phyloP scores from a whole-genome alignment of 2,888 invertebrate genomes.

The Nebria salina region DNA sequence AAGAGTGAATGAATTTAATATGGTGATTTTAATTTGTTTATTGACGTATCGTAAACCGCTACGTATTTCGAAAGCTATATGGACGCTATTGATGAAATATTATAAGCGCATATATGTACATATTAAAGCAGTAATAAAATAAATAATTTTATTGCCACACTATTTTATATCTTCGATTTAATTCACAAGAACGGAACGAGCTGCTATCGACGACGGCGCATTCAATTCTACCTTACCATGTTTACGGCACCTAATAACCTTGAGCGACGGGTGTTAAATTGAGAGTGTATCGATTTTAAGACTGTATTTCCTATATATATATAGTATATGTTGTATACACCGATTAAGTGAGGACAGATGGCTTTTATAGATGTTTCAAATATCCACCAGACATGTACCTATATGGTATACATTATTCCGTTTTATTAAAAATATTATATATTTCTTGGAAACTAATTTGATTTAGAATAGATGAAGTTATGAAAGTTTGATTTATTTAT shows the following conservation, averaged over 20 bases:
- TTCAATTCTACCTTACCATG: neutral
- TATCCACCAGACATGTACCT: neutral
- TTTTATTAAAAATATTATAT: too few species aligned
- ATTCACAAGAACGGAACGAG: neutral
- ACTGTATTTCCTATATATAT: neutral
- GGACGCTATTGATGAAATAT: neutral
- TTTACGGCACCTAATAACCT: conserved; percentile 1
- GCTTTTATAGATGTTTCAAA: neutral
- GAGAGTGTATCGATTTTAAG: neutral
- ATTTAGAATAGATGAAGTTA: too few species aligned
- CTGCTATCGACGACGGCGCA: neutral
- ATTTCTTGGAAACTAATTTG: too few species aligned
- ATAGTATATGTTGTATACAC: neutral
- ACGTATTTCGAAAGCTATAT: neutral
- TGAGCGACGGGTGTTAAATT: neutral
- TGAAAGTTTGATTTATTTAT: too few species aligned
- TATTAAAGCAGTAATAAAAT: neutral
- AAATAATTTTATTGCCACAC: neutral
- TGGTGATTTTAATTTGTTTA: neutral
- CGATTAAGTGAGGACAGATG: neutral
- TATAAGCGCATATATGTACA: neutral
- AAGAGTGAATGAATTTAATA: neutral
- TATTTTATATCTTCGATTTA: neutral
- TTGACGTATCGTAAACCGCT: neutral
- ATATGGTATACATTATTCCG: too few species aligned